Percentiles rank a stretch among this genome's conserved stretches.
phyloP scores from a whole-genome alignment of 1,140 invertebrate species.

The Parapsyche elsis region DNA sequence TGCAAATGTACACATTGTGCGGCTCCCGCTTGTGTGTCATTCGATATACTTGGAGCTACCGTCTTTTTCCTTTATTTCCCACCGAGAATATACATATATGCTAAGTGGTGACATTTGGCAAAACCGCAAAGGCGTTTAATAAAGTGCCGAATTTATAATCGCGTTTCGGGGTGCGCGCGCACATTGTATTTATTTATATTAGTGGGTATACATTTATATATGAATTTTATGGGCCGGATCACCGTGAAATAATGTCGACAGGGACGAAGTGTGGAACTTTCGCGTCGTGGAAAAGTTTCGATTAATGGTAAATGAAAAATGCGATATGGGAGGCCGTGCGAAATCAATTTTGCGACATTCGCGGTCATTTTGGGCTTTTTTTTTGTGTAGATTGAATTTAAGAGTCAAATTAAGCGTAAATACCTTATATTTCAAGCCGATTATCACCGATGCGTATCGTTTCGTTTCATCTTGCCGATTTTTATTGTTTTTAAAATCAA shows the following conservation, averaged over 20 bases:
- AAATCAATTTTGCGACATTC: conserved; percentile 1
- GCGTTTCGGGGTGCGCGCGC: not conserved
- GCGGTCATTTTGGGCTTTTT: not conserved
- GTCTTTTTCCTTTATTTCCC: conserved; percentile 27
- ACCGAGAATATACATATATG: not conserved
- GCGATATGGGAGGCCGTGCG: conserved; percentile 6
- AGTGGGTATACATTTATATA: no score
- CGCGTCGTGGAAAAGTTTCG: not conserved
- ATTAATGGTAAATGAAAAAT: not conserved
- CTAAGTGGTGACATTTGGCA: conserved; percentile 39
- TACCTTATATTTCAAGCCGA: not conserved
- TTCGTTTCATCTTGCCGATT: not conserved
- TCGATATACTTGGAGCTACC: conserved; percentile 35
- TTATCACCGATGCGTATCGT: not conserved
- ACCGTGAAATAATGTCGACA: not conserved
- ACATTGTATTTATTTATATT: not conserved
- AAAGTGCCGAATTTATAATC: conserved; percentile 29
- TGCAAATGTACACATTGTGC: no score
- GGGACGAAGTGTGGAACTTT: not conserved
- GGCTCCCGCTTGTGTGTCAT: not conserved
- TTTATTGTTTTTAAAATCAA: no score
- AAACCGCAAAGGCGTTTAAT: conserved; percentile 33
- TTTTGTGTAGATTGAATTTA: not conserved
- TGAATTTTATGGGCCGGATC: not conserved
- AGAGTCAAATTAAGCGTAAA: not conserved